These are phyloP conservation scores for Syrrhaptes paradoxus DNA, from an alignment of 2,113 vertebrate species.

Conservation along the genomic window DNA sequence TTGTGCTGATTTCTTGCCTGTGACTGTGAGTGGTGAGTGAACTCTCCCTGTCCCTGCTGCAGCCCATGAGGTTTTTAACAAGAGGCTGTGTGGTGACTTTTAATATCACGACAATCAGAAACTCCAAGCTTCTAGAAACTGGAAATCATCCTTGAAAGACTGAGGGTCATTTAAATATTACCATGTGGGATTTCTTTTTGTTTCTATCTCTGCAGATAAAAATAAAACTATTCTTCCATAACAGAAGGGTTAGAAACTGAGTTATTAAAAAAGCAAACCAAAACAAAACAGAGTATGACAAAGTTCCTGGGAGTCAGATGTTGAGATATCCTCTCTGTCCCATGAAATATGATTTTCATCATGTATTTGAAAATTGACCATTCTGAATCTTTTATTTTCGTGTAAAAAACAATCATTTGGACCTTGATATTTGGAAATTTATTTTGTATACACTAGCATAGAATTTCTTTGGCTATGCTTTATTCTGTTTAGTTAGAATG, in stretches of 20 bases:
- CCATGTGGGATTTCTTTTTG: fast-evolving
- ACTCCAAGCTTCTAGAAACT: neutral
- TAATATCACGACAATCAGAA: neutral
- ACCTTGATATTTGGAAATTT: neutral
- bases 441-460: neutral
- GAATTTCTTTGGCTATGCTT: neutral
- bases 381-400: neutral
- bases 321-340: neutral
- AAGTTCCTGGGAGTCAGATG: fast-evolving
- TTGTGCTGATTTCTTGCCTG: too few species aligned
- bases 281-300: neutral
- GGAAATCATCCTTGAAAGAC: neutral
- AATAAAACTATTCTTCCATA: neutral
- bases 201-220: neutral
- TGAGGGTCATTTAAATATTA: neutral
- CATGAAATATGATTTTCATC: neutral
- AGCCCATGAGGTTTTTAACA: too few species aligned
- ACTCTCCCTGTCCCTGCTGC: too few species aligned
- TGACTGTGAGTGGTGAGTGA: too few species aligned
- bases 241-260: neutral
- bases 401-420: neutral
- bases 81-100: too few species aligned
- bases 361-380: neutral
- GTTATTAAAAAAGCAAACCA: neutral
- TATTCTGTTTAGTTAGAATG: neutral